Percentiles rank a stretch among this genome's conserved stretches.
Evolutionary conservation across 2,888 invertebrate species (phyloP).

Genomic region (Troides oblongomaculatus): DNA sequence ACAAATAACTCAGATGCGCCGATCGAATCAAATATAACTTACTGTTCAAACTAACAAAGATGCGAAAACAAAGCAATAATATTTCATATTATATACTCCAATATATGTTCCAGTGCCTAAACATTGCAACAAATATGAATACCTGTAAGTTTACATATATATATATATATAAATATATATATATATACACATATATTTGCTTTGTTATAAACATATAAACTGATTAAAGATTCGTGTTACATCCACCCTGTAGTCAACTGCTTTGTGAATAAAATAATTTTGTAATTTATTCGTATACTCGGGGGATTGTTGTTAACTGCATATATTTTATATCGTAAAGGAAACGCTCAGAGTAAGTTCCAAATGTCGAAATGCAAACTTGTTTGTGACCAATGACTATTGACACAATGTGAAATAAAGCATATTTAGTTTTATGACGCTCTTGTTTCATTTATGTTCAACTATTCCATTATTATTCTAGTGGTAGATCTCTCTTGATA

Average conservation of each 20-base stretch:
- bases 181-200: neutral
- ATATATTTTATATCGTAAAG: conserved; percentile 73
- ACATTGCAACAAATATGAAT: neutral
- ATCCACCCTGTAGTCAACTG: conserved; percentile 33
- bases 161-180: neutral
- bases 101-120: conserved; percentile 7
- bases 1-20: no score
- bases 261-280: conserved; percentile 49
- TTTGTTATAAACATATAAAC: neutral
- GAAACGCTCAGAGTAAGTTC: conserved; percentile 56
- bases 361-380: conserved; percentile 63
- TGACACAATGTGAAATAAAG: conserved; percentile 78
- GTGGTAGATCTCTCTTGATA: no score
- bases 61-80: conserved; percentile 3
- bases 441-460: conserved; percentile 42
- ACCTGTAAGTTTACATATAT: neutral
- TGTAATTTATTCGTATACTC: conserved; percentile 54
- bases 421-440: conserved; percentile 73
- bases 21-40: neutral
- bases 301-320: conserved; percentile 69
- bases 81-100: conserved; percentile 1
- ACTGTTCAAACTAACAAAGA: no score
- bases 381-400: conserved; percentile 74
- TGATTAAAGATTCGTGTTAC: conserved; percentile 28
- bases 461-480: neutral